phyloP scores from a whole-genome alignment of 2,888 invertebrate species.

The Protodeltote pygarga region DNA sequence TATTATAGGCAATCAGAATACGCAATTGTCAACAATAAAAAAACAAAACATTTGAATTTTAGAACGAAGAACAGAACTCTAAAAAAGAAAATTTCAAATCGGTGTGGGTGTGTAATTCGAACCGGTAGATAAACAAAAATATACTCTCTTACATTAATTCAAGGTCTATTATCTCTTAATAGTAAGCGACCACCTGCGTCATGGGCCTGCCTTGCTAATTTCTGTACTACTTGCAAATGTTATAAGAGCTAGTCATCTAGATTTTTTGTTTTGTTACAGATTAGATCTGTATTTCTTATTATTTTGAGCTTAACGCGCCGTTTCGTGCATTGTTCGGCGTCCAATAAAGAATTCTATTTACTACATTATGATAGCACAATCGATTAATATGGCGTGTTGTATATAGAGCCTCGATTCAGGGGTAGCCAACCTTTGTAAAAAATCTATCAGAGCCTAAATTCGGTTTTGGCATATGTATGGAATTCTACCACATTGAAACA shows the following conservation, averaged over 20 bases:
- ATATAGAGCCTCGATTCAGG: not conserved
- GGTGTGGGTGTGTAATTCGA: constrained; percentile 75
- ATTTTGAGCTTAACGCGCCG: constrained; percentile 34
- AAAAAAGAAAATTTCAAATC: constrained; percentile 59
- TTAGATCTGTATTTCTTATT: constrained; percentile 43
- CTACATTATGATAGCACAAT: constrained; percentile 16
- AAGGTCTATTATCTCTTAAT: constrained; percentile 26
- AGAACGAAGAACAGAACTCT: constrained; percentile 47
- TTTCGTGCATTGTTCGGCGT: constrained; percentile 34
- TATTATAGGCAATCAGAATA: not conserved
- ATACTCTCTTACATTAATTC: not conserved
- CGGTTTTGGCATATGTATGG: too few relatives aligned
- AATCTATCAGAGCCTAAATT: not conserved
- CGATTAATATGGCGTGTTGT: constrained; percentile 6
- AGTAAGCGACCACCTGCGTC: constrained; percentile 21
- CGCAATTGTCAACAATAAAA: constrained; percentile 1
- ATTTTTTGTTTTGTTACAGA: constrained; percentile 43
- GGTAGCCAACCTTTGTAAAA: not conserved
- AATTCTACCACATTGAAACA: too few relatives aligned
- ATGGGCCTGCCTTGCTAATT: constrained; percentile 34
- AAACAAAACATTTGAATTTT: too few relatives aligned
- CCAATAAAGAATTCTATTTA: constrained; percentile 8
- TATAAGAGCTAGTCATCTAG: constrained; percentile 41
- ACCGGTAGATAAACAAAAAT: constrained; percentile 41
- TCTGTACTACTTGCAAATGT: constrained; percentile 36